phyloP scores from a whole-genome alignment of 2,113 vertebrate genomes.

The Balaeniceps rex region DNA sequence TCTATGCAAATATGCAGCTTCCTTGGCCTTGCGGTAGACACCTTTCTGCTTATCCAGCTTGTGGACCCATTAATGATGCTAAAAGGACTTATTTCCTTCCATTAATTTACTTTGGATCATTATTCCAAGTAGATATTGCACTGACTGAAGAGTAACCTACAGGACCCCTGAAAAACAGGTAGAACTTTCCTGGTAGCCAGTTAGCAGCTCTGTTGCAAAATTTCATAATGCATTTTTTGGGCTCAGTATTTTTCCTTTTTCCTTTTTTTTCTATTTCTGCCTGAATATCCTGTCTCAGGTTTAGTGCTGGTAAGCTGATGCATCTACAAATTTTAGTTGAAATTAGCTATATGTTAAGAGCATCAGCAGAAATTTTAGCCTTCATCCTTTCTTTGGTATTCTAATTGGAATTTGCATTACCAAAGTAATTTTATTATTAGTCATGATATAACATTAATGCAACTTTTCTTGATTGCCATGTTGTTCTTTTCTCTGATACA shows the following conservation, averaged over 20 bases:
- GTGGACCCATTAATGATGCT: background rate
- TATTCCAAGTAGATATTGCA: background rate
- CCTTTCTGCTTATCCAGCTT: background rate
- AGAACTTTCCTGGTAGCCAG: background rate
- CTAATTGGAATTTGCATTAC: background rate
- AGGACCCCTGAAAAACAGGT: background rate
- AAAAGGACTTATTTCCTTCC: background rate
- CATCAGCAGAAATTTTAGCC: background rate
- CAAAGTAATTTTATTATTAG: background rate
- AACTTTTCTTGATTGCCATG: background rate
- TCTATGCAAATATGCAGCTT: background rate
- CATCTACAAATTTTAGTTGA: background rate
- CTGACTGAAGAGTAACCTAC: background rate
- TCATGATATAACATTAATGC: background rate
- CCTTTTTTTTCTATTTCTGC: background rate
- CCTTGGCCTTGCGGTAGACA: background rate
- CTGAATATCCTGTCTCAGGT: background rate
- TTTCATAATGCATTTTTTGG: background rate
- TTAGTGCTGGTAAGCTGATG: background rate
- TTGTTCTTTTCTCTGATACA: background rate
- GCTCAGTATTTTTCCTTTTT: background rate
- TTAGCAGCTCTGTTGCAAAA: background rate
- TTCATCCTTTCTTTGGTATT: background rate
- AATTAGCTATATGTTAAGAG: background rate
- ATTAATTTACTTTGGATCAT: background rate